Base-by-base conservation (phyloP, 2,797 vertebrate species). In the Catostomus latipinnis region DNA sequence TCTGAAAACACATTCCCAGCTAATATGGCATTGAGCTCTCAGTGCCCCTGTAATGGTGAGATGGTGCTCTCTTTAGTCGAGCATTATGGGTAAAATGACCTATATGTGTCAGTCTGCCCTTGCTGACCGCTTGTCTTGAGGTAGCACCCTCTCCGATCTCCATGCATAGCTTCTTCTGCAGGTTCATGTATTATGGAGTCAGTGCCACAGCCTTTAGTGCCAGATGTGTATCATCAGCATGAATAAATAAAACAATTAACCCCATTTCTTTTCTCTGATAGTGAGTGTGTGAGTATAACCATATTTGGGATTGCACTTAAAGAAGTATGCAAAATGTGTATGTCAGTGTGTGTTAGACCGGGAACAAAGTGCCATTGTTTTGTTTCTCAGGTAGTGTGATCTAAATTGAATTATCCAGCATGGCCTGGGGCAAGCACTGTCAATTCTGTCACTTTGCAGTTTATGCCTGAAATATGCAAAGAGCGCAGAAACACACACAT, bases 221-320 rank as follows among this genome's bases (percentile, higher is more conserved):
- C 53, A 86, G 80, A 79, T 34, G 65, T 89, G 73, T 65, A 79
- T 76, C 71, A 78, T 84, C 61, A 53, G 56, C 34, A 90, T 90
- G 87, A 91, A 91, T 91, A 91, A 90, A 88, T 87, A 82, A 91
- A 68, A 69, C 45, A 61, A 54, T 57, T 50, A 13, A 2, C 10
- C 10, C 34, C n/a, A 70, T 61, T 74, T 6, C 60, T 10, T 53
- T 60, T 45, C 4, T 6, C 54, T 45, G 8, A 45, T 34, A 48
- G 53, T 68, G 49, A 60, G 8, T 50, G 57, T 80, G 57, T 45
- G 49, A 46, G 50, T 9, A 57, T 67, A 13, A 34, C 22, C 9
- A 7, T 67, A 11, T 78, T 76, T 73, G 43, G 49, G 18, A 45
- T 57, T 71, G 18, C 14, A 53, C 81, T 34, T 3, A 6, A 69